phyloP scores from a whole-genome alignment of 30 jellyfish, hydroid and myxozoan genomes.

The Morbakka virulenta region DNA sequence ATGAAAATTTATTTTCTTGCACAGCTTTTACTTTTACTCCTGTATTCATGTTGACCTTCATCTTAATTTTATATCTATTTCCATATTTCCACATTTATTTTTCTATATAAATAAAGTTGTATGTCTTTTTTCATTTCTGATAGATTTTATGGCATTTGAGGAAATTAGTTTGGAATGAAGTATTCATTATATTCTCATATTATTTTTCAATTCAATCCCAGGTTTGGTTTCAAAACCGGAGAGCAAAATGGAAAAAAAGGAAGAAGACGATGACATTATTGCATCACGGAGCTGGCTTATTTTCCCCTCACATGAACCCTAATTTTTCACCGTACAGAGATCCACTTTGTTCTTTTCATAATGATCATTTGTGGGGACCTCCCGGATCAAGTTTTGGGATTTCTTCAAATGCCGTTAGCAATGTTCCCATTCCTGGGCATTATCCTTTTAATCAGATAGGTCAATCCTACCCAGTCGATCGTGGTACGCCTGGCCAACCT shows the following conservation, averaged over 20 bases:
- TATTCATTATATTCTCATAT: neutral
- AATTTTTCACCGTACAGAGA: constrained; percentile 74
- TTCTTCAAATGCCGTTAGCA: constrained; percentile 47
- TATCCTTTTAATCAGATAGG: constrained; percentile 60
- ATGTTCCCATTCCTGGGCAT: constrained; percentile 57
- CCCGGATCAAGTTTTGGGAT: constrained; percentile 55
- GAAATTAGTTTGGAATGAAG: neutral
- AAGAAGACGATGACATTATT: constrained; percentile 93
- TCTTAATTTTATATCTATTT: too few relatives aligned
- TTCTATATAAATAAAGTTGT: too few relatives aligned
- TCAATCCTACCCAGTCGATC: constrained; percentile 67
- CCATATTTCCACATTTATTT: too few relatives aligned
- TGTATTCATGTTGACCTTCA: too few relatives aligned
- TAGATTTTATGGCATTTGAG: too few relatives aligned
- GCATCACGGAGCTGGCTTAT: constrained; percentile 86
- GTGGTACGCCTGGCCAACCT: constrained; percentile 62
- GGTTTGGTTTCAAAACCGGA: constrained; percentile 99
- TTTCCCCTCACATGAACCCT: constrained; percentile 88
- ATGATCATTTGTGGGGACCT: constrained; percentile 87
- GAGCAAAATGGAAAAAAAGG: constrained; percentile 99
- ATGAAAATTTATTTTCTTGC: too few relatives aligned
- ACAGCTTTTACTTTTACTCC: too few relatives aligned
- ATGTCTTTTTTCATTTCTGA: too few relatives aligned
- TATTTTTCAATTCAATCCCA: too few relatives aligned
- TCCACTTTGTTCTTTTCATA: constrained; percentile 81